Base-by-base conservation (phyloP, 1,140 invertebrate species). In the Drosophila tropicalis region DNA sequence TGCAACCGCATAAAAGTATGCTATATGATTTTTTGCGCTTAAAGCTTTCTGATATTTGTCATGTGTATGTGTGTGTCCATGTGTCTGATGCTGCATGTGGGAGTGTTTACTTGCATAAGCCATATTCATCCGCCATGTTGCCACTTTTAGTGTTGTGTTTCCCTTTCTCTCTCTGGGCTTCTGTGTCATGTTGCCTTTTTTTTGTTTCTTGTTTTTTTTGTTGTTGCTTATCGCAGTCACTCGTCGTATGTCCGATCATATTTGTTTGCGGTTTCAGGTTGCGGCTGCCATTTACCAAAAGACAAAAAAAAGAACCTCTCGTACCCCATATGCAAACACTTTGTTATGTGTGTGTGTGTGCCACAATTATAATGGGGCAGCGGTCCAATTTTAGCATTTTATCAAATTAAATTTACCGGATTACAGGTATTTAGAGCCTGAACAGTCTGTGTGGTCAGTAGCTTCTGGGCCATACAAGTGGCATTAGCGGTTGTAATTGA, bases 401-500 rank as follows among this genome's bases (percentile, higher is more conserved):
- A 89, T 87, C 76, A 89, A 87, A 87, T 87, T 83, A 87, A 87
- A 87, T 87, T 87, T 87, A 60, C 76, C 67, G 83, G 83, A 87
- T 87, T 87, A 87, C 83, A 89, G 84, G 84, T 87, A 87, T 87
- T 87, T 87, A 87, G 83, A 77, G 76, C 70, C 55, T 72, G 70
- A 89, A 84, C 84, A 70, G 76, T 67, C 80, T 89, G 83, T 65
- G 83, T 65, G 83, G 83, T 74, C 68, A 54, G 44, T 22, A 36
- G 58, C 72, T 76, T 41, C 55, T 58, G 73, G 66, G 60, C 78
- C 77, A 81, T 89, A 80, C 83, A 89, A 87, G 80, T 89, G 84
- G 83, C 80, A 87, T 87, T 87, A 87, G 83, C 70, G 83, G 83
- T 87, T 84, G 76, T 87, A 87, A 87, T 87, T 87, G 84, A 87